Evolutionary conservation across 2,797 vertebrate genomes (phyloP).

Genomic region (Todus mexicanus): DNA sequence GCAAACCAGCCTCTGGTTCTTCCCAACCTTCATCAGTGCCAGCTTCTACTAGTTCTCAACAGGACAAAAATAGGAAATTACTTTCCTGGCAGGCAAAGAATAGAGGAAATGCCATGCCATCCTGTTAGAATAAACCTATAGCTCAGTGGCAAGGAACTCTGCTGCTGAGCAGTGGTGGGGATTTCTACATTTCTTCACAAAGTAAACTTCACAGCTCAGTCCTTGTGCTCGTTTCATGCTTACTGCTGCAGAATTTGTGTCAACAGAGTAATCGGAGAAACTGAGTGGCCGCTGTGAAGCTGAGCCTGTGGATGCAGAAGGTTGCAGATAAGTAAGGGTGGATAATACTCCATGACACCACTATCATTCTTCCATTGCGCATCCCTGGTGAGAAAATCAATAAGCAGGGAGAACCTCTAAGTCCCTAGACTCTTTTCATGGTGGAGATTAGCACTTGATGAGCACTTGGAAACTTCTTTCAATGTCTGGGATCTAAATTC

Average conservation of each 20-base stretch:
- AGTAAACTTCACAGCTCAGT: neutral
- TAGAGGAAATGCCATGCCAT: slow-evolving; percentile 47
- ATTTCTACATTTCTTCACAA: neutral
- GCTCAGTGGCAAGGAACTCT: neutral
- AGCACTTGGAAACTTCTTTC: neutral
- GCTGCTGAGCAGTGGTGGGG: neutral
- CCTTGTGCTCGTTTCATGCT: neutral
- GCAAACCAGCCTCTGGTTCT: slow-evolving; percentile 39
- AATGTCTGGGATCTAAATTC: neutral
- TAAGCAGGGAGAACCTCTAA: neutral
- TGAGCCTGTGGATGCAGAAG: neutral
- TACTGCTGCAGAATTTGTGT: neutral
- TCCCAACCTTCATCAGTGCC: slow-evolving; percentile 24
- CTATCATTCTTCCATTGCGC: slow-evolving; percentile 10
- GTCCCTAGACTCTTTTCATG: neutral
- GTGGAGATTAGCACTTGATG: neutral
- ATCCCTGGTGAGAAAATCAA: slow-evolving; percentile 32
- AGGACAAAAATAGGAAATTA: slow-evolving; percentile 47
- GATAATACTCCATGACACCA: neutral
- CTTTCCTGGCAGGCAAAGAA: slow-evolving; percentile 16
- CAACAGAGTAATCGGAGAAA: neutral
- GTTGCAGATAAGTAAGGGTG: neutral
- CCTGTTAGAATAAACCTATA: neutral
- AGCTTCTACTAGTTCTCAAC: slow-evolving; percentile 33
- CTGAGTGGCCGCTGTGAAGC: neutral